A percentile compares a stretch with the other conserved stretches of the same genome.
Conservation (phyloP, 2,797 vertebrate species). For the Lagocephalus sceleratus region DNA sequence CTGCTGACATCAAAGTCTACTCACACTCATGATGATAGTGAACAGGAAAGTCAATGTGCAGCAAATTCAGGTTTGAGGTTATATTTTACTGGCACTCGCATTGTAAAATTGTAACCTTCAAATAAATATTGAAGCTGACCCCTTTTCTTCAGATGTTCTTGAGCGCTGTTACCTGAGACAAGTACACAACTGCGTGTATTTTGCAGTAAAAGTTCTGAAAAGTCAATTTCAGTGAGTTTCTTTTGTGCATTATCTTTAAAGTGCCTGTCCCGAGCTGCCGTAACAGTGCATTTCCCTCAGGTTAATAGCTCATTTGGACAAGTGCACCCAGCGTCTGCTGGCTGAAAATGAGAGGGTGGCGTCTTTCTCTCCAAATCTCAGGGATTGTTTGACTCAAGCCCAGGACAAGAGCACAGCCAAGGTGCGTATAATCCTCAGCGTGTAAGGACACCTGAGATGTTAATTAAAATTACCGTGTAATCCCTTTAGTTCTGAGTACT, state of each 20-base stretch:
- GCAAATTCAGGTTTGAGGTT: slow-evolving; percentile 54
- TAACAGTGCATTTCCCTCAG: slow-evolving; percentile 52
- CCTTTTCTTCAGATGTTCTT: slow-evolving; percentile 74
- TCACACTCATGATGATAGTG: slow-evolving; percentile 64
- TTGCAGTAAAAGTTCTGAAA: slow-evolving; percentile 92
- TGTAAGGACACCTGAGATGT: not conserved
- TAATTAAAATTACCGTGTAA: no score
- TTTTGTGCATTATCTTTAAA: not conserved
- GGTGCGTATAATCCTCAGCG: slow-evolving; percentile 64
- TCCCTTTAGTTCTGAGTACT: no score
- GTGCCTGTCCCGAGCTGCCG: no score
- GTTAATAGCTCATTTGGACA: slow-evolving; percentile 88
- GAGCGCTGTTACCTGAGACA: slow-evolving; percentile 83
- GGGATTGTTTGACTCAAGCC: slow-evolving; percentile 81
- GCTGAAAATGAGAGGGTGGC: slow-evolving; percentile 93
- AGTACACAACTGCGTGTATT: slow-evolving; percentile 96
- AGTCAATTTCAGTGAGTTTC: slow-evolving; percentile 89
- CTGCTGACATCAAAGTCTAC: slow-evolving; percentile 85
- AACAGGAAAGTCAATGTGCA: slow-evolving; percentile 50
- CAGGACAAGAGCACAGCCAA: slow-evolving; percentile 87
- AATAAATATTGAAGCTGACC: not conserved
- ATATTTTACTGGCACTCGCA: not conserved
- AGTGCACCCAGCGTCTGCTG: slow-evolving; percentile 88
- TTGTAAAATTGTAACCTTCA: not conserved
- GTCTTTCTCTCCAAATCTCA: slow-evolving; percentile 84